Conservation (phyloP, 2,888 invertebrate genomes). For the Phalangium opilio region DNA sequence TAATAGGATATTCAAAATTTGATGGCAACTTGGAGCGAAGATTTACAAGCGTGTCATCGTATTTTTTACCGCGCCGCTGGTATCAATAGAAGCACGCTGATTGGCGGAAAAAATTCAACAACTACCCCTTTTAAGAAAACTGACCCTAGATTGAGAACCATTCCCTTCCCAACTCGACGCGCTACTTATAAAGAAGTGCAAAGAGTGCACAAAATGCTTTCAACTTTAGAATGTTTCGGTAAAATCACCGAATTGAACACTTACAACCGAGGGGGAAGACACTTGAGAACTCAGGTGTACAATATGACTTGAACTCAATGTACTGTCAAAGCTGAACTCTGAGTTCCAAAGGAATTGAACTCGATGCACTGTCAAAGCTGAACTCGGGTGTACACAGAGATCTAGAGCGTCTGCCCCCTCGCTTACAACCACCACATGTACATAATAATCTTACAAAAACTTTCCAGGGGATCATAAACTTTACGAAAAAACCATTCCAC, state of each 20-base stretch:
- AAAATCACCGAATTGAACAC: neutral
- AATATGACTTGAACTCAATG: no score
- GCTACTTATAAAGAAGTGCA: slow-evolving; percentile 65
- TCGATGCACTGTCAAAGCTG: no score
- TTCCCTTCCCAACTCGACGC: slow-evolving; percentile 67
- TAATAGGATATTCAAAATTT: slow-evolving; percentile 58
- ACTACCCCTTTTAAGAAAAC: slow-evolving; percentile 45
- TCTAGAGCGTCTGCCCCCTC: no score
- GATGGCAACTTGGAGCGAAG: slow-evolving; percentile 47
- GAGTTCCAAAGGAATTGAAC: no score
- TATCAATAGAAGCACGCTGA: slow-evolving; percentile 50
- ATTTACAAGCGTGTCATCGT: slow-evolving; percentile 48
- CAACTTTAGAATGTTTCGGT: slow-evolving; percentile 24
- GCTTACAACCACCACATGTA: no score
- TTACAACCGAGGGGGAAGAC: no score
- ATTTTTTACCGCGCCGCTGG: slow-evolving; percentile 62
- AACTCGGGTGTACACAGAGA: no score
- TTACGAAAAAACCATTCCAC: neutral
- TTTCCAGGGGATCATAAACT: neutral
- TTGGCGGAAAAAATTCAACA: slow-evolving; percentile 45
- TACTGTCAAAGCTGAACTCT: no score
- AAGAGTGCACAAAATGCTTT: slow-evolving; percentile 52
- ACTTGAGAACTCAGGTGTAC: no score
- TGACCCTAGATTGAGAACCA: slow-evolving; percentile 46
- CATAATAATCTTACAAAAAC: neutral